Evolutionary conservation across 37 sponge, comb jelly and placozoan genomes (phyloP).

Genomic region (Haliclona indistincta): DNA sequence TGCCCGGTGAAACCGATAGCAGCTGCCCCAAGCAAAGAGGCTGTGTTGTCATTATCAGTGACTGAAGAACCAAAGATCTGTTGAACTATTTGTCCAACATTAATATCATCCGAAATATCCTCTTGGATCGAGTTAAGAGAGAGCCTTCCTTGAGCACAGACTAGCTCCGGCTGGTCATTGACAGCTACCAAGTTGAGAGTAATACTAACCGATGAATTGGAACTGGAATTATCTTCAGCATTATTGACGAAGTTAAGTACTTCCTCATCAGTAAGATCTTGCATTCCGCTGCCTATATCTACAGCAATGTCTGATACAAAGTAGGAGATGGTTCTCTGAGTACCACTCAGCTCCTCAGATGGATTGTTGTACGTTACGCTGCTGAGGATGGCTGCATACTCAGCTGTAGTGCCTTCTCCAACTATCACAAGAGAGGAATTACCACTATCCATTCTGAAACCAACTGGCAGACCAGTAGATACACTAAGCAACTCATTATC

Average conservation of each 20-base stretch:
- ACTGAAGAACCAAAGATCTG: constrained; percentile 32
- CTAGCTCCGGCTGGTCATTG: constrained; percentile 45
- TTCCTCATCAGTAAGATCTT: background rate
- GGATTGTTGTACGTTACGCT: constrained; percentile 42
- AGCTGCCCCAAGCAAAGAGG: constrained; percentile 34
- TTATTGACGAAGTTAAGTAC: background rate
- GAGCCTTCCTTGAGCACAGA: background rate
- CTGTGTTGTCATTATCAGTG: constrained; percentile 29
- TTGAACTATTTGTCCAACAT: constrained; percentile 25
- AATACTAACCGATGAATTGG: background rate
- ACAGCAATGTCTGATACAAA: constrained; percentile 65
- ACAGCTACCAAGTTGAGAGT: constrained; percentile 16
- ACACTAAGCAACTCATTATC: constrained; percentile 10
- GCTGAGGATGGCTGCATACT: constrained; percentile 33
- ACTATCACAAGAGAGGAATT: constrained; percentile 39
- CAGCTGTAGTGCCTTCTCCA: constrained; percentile 25
- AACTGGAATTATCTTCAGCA: background rate
- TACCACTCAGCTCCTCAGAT: constrained; percentile 34
- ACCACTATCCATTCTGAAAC: constrained; percentile 15
- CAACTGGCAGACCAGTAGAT: constrained; percentile 16
- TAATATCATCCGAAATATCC: constrained; percentile 30
- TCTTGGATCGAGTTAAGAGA: constrained; percentile 27
- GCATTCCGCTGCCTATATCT: constrained; percentile 8
- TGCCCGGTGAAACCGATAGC: background rate
- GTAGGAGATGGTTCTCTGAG: constrained; percentile 52